Evolutionary conservation across 2,888 invertebrate species (phyloP).

Genomic region (Limenitis camilla): DNA sequence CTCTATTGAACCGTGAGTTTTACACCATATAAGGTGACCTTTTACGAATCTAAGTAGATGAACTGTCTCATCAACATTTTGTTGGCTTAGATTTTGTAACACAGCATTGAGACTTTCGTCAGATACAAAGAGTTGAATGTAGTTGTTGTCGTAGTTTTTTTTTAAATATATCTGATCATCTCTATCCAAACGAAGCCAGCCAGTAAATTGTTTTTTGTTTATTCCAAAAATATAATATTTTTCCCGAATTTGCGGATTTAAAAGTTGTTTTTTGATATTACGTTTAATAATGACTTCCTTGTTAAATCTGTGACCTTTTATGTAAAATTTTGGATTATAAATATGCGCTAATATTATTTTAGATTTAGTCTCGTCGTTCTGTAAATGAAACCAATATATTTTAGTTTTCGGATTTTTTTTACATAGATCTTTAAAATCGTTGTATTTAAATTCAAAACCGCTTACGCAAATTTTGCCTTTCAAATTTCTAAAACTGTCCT

Average conservation of each 20-base stretch:
- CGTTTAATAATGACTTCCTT: background rate
- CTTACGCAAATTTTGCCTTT: background rate
- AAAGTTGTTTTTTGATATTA: background rate
- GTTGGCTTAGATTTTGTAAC: background rate
- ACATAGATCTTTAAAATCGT: background rate
- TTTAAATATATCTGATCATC: background rate
- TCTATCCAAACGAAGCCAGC: background rate
- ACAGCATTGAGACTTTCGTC: background rate
- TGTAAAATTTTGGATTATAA: constrained; percentile 1
- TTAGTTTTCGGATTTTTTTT: background rate
- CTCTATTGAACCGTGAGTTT: background rate
- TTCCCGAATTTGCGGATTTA: background rate
- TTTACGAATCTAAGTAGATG: background rate
- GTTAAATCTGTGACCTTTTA: too few species aligned
- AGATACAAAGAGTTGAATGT: background rate
- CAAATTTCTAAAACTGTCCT: background rate
- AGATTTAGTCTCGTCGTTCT: background rate
- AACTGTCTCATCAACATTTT: background rate
- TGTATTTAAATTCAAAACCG: background rate
- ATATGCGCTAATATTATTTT: background rate
- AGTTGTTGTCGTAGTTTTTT: background rate
- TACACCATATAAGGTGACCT: background rate
- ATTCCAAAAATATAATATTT: background rate
- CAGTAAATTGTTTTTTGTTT: background rate
- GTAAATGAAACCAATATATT: background rate